A percentile compares a stretch with the other conserved stretches of the same genome.
Evolutionary conservation across 2,113 vertebrate genomes (phyloP).

Genomic region (Poeciliopsis occidentalis): DNA sequence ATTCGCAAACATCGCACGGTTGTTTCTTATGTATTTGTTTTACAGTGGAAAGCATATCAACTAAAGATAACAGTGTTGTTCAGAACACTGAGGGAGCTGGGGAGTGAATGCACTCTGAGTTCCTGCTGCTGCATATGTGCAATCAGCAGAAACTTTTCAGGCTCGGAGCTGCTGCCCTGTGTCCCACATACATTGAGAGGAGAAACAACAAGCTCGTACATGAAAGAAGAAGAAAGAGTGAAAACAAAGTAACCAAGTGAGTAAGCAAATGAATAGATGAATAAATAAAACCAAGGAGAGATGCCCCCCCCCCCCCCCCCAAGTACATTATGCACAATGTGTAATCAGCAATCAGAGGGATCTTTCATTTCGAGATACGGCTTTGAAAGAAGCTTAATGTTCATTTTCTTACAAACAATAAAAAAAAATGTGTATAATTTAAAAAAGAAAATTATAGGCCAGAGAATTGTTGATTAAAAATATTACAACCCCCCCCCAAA

Average conservation of each 20-base stretch:
- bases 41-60: constrained; percentile 78
- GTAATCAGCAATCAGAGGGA: constrained; percentile 70
- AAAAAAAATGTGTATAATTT: constrained; percentile 4
- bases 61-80: constrained; percentile 77
- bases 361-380: constrained; percentile 49
- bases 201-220: neutral
- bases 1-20: constrained; percentile 22
- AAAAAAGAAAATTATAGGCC: constrained; percentile 33
- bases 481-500: too few relatives aligned
- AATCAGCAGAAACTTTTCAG: neutral
- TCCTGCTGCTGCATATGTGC: neutral
- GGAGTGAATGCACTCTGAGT: constrained; percentile 30
- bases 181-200: neutral
- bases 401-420: constrained; percentile 46
- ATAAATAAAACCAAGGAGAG: constrained; percentile 12
- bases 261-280: neutral
- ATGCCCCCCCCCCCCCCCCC: constrained; percentile 1
- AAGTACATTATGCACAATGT: constrained; percentile 54
- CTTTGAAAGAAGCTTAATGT: constrained; percentile 25
- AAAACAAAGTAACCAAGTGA: neutral
- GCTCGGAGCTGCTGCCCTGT: neutral
- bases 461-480: constrained; percentile 32
- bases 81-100: constrained; percentile 40
- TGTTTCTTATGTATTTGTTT: constrained; percentile 82
- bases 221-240: neutral